These are phyloP conservation scores for Crepidodera aurea DNA, from an alignment of 2,888 invertebrate genomes.

Conservation along the genomic window DNA sequence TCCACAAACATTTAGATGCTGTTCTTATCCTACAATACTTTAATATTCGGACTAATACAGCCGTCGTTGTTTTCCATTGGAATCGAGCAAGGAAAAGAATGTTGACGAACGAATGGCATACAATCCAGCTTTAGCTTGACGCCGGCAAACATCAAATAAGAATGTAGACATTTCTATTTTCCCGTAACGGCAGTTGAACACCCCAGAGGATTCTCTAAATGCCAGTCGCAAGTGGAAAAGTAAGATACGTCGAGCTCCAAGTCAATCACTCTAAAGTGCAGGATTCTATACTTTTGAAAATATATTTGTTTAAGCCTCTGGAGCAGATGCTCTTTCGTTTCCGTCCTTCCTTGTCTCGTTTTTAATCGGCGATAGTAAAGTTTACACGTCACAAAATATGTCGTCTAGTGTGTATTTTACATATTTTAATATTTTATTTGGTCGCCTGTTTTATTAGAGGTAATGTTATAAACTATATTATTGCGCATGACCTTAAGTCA, in stretches of 20 bases:
- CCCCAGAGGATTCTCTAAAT: constrained; percentile 43
- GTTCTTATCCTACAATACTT: neutral
- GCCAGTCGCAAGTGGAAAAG: constrained; percentile 42
- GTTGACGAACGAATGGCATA: constrained; percentile 19
- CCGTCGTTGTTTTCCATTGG: neutral
- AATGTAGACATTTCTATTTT: constrained; percentile 44
- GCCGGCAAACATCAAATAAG: constrained; percentile 38
- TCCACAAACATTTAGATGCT: neutral
- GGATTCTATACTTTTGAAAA: constrained; percentile 40
- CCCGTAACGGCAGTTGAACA: constrained; percentile 37
- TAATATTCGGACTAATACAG: constrained; percentile 5
- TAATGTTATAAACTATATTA: too few species aligned
- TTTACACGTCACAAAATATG: too few species aligned
- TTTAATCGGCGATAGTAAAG: neutral
- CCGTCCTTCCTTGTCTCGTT: neutral
- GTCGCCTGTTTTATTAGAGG: too few species aligned
- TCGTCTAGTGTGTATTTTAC: too few species aligned
- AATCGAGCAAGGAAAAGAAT: constrained; percentile 7
- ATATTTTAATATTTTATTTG: too few species aligned
- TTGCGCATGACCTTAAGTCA: too few species aligned
- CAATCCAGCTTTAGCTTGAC: constrained; percentile 23
- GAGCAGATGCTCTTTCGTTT: constrained; percentile 17
- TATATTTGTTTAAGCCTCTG: constrained; percentile 33
- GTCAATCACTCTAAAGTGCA: constrained; percentile 42
- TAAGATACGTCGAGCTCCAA: constrained; percentile 37